These are phyloP conservation scores for Hipposideros larvatus DNA, from an alignment of 2,797 vertebrate species.

Conservation along the genomic window DNA sequence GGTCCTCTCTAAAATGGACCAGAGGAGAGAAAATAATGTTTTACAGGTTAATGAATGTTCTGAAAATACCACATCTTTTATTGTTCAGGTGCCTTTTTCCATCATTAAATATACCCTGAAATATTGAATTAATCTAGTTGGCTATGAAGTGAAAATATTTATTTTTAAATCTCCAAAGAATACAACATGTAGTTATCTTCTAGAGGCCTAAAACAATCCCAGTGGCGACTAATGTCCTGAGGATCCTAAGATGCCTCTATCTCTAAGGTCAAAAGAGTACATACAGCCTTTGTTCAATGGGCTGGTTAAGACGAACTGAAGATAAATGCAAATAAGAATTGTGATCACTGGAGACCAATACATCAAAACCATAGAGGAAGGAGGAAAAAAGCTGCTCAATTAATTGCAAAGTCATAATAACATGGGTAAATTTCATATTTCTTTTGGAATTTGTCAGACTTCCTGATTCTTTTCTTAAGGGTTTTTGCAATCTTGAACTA, in stretches of 20 bases:
- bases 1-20: slow-evolving; percentile 64
- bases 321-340: slow-evolving; percentile 51
- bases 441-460: slow-evolving; percentile 46
- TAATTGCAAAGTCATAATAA: slow-evolving; percentile 31
- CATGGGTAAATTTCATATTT: slow-evolving; percentile 26
- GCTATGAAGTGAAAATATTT: slow-evolving; percentile 36
- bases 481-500: slow-evolving; percentile 32
- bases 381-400: not conserved
- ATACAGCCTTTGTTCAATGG: slow-evolving; percentile 21
- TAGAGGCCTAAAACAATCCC: slow-evolving; percentile 28
- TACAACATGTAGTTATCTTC: slow-evolving; percentile 6
- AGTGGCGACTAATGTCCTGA: not conserved
- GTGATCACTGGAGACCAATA: slow-evolving; percentile 16
- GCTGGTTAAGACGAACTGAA: slow-evolving; percentile 36
- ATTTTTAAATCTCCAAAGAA: slow-evolving; percentile 37
- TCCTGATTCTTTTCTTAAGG: not conserved
- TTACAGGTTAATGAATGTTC: slow-evolving; percentile 40
- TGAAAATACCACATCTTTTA: slow-evolving; percentile 56
- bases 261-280: not conserved
- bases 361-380: not conserved
- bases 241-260: rapidly evolving
- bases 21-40: slow-evolving; percentile 55
- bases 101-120: slow-evolving; percentile 45
- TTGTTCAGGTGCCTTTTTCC: slow-evolving; percentile 57
- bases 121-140: slow-evolving; percentile 15